phyloP scores from a whole-genome alignment of 2,113 vertebrate species.

The Empidonax traillii region DNA sequence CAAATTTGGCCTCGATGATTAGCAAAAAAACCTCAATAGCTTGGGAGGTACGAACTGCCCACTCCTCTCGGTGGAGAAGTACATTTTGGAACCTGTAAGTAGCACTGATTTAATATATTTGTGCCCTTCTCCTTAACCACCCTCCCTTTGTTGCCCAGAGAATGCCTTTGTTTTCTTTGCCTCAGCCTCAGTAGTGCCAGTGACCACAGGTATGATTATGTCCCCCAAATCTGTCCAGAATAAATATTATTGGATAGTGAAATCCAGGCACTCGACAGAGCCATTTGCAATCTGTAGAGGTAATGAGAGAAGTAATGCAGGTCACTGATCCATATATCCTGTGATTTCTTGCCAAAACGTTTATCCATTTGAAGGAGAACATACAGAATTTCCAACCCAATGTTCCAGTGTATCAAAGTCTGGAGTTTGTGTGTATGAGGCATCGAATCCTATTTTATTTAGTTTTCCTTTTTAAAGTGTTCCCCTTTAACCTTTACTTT shows the following conservation, averaged over 20 bases:
- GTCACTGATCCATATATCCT: neutral
- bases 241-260: neutral
- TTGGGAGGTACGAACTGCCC: neutral
- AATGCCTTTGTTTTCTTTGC: neutral
- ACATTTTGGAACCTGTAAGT: neutral
- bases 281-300: neutral
- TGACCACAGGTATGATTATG: neutral
- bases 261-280: neutral
- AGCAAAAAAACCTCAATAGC: accelerated
- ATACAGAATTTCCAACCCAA: neutral
- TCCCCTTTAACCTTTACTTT: no score
- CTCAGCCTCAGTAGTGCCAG: neutral
- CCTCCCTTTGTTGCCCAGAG: neutral
- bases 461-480: no score
- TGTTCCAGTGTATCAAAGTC: neutral
- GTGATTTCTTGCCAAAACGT: neutral
- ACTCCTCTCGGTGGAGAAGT: neutral
- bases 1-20: neutral
- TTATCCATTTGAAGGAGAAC: neutral
- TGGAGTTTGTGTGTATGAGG: neutral
- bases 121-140: neutral
- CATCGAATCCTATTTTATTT: no score
- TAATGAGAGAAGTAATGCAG: neutral
- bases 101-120: neutral
- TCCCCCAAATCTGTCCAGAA: neutral